Evolutionary conservation across 2,888 invertebrate genomes (phyloP).

Genomic region (Tortrix viridana): DNA sequence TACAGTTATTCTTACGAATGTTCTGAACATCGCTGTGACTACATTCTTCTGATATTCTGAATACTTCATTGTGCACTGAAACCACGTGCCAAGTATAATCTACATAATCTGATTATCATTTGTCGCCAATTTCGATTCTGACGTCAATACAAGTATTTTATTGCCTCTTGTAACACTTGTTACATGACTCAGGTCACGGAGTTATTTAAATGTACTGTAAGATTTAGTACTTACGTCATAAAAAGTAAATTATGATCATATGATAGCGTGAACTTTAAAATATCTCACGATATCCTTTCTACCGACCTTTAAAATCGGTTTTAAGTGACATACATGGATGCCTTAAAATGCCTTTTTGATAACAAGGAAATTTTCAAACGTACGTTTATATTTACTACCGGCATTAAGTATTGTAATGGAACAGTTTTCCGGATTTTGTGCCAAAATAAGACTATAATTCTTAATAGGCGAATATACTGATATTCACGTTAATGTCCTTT

Average conservation of each 20-base stretch:
- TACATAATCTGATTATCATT: slow-evolving; percentile 24
- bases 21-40: no score
- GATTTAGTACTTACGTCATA: slow-evolving; percentile 36
- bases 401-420: slow-evolving; percentile 16
- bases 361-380: slow-evolving; percentile 16
- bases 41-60: no score
- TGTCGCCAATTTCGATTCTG: slow-evolving; percentile 21
- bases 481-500: slow-evolving; percentile 48
- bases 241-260: slow-evolving; percentile 35
- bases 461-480: slow-evolving; percentile 37
- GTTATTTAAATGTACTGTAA: slow-evolving; percentile 36
- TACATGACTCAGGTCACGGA: slow-evolving; percentile 32
- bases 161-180: slow-evolving; percentile 28
- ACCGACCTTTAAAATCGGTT: slow-evolving; percentile 36
- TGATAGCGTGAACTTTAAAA: slow-evolving; percentile 26
- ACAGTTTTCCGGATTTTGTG: slow-evolving; percentile 24
- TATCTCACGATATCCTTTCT: slow-evolving; percentile 35
- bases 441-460: slow-evolving; percentile 24
- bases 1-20: no score
- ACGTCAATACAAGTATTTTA: slow-evolving; percentile 35
- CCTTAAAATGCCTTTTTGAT: slow-evolving; percentile 5
- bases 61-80: slow-evolving; percentile 4
- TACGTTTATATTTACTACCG: slow-evolving; percentile 10
- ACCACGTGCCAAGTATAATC: slow-evolving; percentile 13
- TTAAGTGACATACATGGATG: slow-evolving; percentile 4